Evolutionary conservation across 2,797 vertebrate species (phyloP), one percentile per base, ranked within the genome.

Genomic region (Brachymystax lenok): DNA sequence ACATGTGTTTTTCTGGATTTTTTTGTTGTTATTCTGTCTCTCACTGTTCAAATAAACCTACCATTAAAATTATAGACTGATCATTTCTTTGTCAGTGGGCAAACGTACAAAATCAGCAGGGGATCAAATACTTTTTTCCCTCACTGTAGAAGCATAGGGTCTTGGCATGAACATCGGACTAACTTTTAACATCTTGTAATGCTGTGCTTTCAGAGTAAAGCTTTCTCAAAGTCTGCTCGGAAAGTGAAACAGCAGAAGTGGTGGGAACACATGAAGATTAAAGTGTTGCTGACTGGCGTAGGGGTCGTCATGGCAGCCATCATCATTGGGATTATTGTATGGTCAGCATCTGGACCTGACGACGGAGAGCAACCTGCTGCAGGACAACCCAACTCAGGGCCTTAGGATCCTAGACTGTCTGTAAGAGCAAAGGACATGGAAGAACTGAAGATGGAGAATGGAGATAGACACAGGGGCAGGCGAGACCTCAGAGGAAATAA

Each of bases 181-280:
- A 24, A 63, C 10, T 63, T 63, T 79, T 0, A 51, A 77, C 76
- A 14, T 82, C 7, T 79, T 21, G 67, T 35, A 24, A 75, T 59
- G 27, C 28, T 74, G 33, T 78, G 14, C 12, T 40, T 78, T 52
- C 88, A 95, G 95, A 86, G 92, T 73, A 91, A 88, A 85, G 0
- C 16, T 0, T 95, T 95, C 80, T 80, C 89, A 75, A 95, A 93
- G 86, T 94, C 80, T 0, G 0, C 90, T n/a, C 19, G 19, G 2
- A 83, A 92, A 75, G 85, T 95, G 84, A 94, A 92, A 83, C 84
- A 91, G 19, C 81, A 92, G 86, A 91, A 92, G 69, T 64, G 35
- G 5, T 86, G 84, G 80, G 88, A 92, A 46, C 91, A 92, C 85
- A 87, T 87, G 35, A 95, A 81, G 90, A 81, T 88, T 87, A 95